Percentiles rank a stretch among this genome's conserved stretches.
Conservation (phyloP, 2,113 vertebrate genomes). For the Cyrtonyx montezumae region DNA sequence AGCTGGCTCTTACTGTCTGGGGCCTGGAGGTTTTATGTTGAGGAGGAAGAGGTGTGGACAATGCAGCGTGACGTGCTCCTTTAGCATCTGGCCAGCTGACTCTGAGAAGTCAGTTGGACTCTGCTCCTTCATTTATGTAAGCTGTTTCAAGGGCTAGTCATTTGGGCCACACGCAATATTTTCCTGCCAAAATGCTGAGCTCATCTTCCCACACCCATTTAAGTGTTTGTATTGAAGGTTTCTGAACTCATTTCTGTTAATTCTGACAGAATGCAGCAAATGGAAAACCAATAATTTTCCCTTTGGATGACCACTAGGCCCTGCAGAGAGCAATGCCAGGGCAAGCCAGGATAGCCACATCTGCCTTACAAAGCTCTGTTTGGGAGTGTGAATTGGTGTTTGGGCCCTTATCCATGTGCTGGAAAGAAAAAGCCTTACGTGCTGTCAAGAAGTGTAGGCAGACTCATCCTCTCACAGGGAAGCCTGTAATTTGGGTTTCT, state of each 20-base stretch:
- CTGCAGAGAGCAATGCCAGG: background rate
- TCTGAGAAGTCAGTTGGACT: background rate
- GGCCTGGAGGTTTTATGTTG: background rate
- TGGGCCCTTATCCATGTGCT: background rate
- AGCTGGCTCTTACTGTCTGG: background rate
- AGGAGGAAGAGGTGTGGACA: background rate
- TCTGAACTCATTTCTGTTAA: background rate
- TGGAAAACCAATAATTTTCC: fast-evolving
- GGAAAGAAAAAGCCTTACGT: fast-evolving
- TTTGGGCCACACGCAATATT: background rate
- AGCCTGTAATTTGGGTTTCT: background rate
- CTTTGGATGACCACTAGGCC: background rate
- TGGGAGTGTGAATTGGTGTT: background rate
- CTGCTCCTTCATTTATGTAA: background rate
- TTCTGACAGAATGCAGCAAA: background rate
- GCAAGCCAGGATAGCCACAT: background rate
- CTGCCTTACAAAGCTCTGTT: background rate
- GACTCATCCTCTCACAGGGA: background rate
- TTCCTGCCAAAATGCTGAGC: background rate
- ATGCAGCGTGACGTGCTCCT: background rate
- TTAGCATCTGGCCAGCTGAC: background rate
- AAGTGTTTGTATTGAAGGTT: background rate
- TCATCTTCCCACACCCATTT: background rate
- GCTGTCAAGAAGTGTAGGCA: background rate
- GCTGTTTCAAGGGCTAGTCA: background rate